A percentile compares a stretch with the other conserved stretches of the same genome.
Conservation (phyloP, 2,888 invertebrate genomes). For the Trilocha varians region DNA sequence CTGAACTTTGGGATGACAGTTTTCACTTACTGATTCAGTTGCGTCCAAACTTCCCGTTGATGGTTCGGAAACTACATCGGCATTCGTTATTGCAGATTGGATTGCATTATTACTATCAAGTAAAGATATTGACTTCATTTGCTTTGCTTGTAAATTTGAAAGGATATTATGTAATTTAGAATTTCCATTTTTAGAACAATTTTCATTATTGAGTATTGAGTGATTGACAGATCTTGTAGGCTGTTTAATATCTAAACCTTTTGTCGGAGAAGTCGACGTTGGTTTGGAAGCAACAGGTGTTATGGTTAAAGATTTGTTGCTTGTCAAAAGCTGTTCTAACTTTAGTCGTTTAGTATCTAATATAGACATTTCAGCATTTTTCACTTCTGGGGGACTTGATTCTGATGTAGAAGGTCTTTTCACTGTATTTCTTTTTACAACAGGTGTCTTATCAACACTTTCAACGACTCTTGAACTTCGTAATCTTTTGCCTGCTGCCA, state of each 20-base stretch:
- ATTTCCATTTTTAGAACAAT: slow-evolving; percentile 67
- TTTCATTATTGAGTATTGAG: slow-evolving; percentile 54
- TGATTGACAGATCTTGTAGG: slow-evolving; percentile 40
- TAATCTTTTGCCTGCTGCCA: slow-evolving; percentile 52
- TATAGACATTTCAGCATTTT: slow-evolving; percentile 45
- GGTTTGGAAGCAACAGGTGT: slow-evolving; percentile 40
- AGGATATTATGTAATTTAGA: slow-evolving; percentile 65
- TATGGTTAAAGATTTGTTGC: slow-evolving; percentile 49
- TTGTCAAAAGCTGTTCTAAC: slow-evolving; percentile 53
- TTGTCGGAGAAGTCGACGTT: slow-evolving; percentile 35
- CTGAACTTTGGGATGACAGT: slow-evolving; percentile 42
- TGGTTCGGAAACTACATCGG: slow-evolving; percentile 47
- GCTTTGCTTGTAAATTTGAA: slow-evolving; percentile 59
- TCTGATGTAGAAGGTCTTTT: slow-evolving; percentile 44
- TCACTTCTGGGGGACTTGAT: slow-evolving; percentile 34
- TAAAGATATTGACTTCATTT: slow-evolving; percentile 45
- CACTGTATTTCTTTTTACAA: slow-evolving; percentile 31
- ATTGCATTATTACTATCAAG: slow-evolving; percentile 43
- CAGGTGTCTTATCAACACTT: slow-evolving; percentile 40
- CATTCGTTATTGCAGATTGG: slow-evolving; percentile 32
- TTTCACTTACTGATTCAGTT: slow-evolving; percentile 40
- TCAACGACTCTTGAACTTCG: slow-evolving; percentile 59
- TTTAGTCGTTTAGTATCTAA: slow-evolving; percentile 58
- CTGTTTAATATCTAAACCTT: slow-evolving; percentile 37
- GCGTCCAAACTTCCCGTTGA: slow-evolving; percentile 51